Base-by-base conservation (phyloP, 2,113 vertebrate species). In the Felis chaus region DNA sequence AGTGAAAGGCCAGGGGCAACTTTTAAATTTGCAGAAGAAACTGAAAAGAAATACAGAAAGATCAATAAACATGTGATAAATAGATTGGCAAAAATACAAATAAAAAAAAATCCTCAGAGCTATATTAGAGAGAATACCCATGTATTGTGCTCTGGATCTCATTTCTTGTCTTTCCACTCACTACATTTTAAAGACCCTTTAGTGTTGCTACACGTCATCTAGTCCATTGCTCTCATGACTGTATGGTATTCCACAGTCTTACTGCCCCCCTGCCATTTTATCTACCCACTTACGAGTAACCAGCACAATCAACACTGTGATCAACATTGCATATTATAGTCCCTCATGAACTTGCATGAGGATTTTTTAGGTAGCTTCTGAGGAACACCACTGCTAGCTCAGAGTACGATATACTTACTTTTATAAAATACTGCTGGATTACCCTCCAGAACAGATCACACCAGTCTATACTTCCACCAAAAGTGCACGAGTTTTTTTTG, bases 11-110 rank as follows among this genome's bases (percentile, higher is more conserved):
- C 57, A 83, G 48, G 39, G 33, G 53, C 21, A 61, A 50, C 19
- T 92, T 33, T 82, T 57, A 55, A 91, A 82, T 74, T 29, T 68
- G 81, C 36, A 82, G 66, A 82, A 91, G 55, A 94, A 94, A 86
- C 15, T 61, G 31, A 65, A 73, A 85, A 96, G 48, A 61, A 80
- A 69, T 7, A 66, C 11, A 23, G 10, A 19, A 25, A 48, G 3
- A 8, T 18, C 86, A 63, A 61, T 10, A 87, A 61, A 86, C 78
- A 61, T n/a, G n/a, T 25, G 89, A 41, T 74, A 13, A 74, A 53
- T 25, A 69, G 39, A 18, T 23, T 3, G 83, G 39, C 48, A 66
- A 48, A 23, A 31, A 27, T 33, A 55, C 27, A 48, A 71, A 92
- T 2, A 9, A 53, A 66, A 25, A 68, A 12, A 53, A 66, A 19